Evolutionary conservation across 1,140 invertebrate genomes (phyloP).

Genomic region (Heliconius hermathena): DNA sequence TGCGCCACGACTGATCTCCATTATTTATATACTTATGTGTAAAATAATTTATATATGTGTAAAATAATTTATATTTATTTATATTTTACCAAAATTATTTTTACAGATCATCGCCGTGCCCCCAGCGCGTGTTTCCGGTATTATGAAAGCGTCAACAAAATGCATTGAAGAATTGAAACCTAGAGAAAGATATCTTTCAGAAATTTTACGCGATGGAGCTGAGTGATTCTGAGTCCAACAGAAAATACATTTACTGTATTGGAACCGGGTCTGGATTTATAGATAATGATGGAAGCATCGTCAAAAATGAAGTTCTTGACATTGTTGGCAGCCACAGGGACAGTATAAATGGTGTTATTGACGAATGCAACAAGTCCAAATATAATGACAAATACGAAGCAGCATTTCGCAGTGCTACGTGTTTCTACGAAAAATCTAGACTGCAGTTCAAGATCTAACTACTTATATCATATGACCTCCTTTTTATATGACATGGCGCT

Average conservation of each 20-base stretch:
- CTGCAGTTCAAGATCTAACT: background rate
- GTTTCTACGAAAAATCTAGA: background rate
- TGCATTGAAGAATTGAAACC: background rate
- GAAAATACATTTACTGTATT: background rate
- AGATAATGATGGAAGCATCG: background rate
- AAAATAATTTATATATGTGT: too few relatives aligned
- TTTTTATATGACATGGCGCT: background rate
- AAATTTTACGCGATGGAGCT: background rate
- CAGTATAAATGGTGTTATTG: background rate
- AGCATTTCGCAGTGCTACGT: background rate
- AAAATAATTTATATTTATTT: too few relatives aligned
- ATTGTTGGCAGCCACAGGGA: background rate
- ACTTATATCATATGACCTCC: background rate
- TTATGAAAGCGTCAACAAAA: background rate
- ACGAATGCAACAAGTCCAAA: background rate
- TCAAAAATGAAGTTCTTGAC: background rate
- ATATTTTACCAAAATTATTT: background rate
- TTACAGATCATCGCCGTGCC: background rate
- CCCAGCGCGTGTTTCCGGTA: background rate
- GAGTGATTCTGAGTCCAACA: background rate
- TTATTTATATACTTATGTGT: too few relatives aligned
- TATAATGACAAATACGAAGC: background rate
- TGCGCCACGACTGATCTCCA: too few relatives aligned
- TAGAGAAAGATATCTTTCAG: background rate
- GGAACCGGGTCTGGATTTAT: background rate